A percentile compares a stretch with the other conserved stretches of the same genome.
Conservation (phyloP, 2,888 invertebrate genomes). For the Embidobia sp. region DNA sequence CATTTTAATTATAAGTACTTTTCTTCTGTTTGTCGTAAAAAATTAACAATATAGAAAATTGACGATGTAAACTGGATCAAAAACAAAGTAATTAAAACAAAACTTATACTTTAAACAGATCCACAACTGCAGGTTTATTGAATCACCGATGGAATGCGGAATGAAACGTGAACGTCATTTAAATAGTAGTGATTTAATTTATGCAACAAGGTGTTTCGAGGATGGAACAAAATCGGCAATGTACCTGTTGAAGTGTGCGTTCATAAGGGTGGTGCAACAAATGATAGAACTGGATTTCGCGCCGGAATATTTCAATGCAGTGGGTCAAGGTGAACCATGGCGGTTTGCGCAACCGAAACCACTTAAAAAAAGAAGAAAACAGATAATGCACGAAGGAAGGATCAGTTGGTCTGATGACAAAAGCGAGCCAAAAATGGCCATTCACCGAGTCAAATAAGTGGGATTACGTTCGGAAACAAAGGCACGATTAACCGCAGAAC, state of each 20-base stretch:
- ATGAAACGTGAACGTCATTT: constrained; percentile 13
- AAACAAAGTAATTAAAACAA: too few species aligned
- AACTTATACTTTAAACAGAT: constrained; percentile 1
- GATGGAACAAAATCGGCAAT: constrained; percentile 12
- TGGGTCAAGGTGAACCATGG: constrained; percentile 16
- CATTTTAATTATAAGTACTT: too few species aligned
- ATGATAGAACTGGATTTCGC: constrained; percentile 4
- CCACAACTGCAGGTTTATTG: neutral
- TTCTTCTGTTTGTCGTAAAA: too few species aligned
- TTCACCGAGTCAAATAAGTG: too few species aligned
- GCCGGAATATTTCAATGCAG: neutral
- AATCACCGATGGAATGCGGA: constrained; percentile 22
- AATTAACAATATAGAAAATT: too few species aligned
- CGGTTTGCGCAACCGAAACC: neutral
- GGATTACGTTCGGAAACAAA: too few species aligned
- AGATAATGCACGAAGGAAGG: neutral
- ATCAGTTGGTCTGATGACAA: neutral
- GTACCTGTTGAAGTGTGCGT: constrained; percentile 14
- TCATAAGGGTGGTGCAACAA: constrained; percentile 8
- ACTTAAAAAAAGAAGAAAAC: neutral
- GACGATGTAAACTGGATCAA: too few species aligned
- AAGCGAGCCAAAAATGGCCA: neutral
- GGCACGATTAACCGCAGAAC: too few species aligned
- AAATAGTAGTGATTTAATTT: constrained; percentile 17
- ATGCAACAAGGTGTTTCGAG: neutral